Evolutionary conservation across 2,888 invertebrate species (phyloP), one percentile per base, ranked within the genome.

Genomic region (Nymphalis polychloros): DNA sequence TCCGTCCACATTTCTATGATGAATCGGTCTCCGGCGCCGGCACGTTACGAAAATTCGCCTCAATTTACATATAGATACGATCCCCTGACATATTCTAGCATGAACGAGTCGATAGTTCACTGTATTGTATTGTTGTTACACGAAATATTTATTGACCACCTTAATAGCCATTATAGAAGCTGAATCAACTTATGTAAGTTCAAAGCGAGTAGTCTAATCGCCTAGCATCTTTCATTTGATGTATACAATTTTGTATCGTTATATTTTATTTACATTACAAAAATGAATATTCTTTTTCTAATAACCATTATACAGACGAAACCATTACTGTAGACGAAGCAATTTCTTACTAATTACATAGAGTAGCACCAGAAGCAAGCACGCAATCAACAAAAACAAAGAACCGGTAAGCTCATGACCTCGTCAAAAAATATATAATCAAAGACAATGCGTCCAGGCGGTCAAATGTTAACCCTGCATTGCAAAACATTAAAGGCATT

Each of bases 1-100:
- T 83, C 84, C 88, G 90, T 90, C 90, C 88, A 89, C 90, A 89
- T 90, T 88, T 86, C 86, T 88, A 90, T 92, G 92, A 92, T 91
- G 90, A 85, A 92, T 91, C 86, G 91, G 82, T 84, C 83, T 78
- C 82, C 80, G 82, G 83, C 83, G 83, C 82, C 81, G 79, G 79
- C 77, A 72, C 77, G 85, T 91, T 90, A 88, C 90, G 89, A 90
- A 92, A 92, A 89, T 88, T 88, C 84, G 80, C 84, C 77, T 81
- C 84, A 85, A 89, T 90, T 90, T 89, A 85, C 89, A 89, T 88
- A 87, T 77, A 85, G 86, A 88, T 89, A 87, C 81, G 77, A 88
- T 87, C 85, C 85, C 76, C 78, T 76, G 78, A 83, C 80, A 79
- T 77, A 78, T 74, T 75, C 75, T 62, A 70, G 72, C 69, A 69